A percentile compares a stretch with the other conserved stretches of the same genome.
Evolutionary conservation across 2,113 vertebrate species (phyloP).

Genomic region (pig (Sus scrofa)): DNA sequence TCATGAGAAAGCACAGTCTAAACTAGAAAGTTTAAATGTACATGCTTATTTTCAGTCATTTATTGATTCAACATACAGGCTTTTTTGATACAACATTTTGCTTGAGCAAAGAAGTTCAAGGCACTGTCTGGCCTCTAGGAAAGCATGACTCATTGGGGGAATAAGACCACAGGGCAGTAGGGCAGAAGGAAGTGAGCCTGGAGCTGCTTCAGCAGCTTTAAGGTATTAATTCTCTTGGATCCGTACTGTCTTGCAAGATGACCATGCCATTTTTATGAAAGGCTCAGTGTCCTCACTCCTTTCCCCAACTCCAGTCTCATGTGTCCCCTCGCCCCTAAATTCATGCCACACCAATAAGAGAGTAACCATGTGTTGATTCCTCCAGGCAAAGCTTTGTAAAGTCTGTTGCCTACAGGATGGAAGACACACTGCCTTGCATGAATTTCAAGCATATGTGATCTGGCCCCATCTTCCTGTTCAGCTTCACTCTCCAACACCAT

Average conservation of each 20-base stretch:
- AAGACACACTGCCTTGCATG: neutral
- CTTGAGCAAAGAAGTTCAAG: neutral
- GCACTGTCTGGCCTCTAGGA: neutral
- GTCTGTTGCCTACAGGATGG: no score
- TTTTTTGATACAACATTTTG: neutral
- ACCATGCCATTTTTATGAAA: fast-evolving
- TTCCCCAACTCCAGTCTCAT: neutral
- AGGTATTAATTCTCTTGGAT: neutral
- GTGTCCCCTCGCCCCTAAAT: no score
- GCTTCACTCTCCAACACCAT: fast-evolving
- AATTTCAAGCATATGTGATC: neutral
- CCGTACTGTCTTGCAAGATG: neutral
- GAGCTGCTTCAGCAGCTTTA: fast-evolving
- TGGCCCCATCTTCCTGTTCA: no score
- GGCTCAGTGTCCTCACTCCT: neutral
- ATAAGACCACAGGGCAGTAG: neutral
- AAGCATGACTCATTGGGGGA: no score
- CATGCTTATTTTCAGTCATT: neutral
- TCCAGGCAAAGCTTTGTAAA: no score
- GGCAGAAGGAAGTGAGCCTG: no score
- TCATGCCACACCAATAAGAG: neutral
- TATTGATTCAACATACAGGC: neutral
- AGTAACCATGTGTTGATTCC: fast-evolving
- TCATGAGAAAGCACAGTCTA: neutral
- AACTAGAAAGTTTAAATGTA: neutral